These are phyloP conservation scores for Paralichthys olivaceus DNA, from an alignment of 2,113 vertebrate species.

Conservation along the genomic window DNA sequence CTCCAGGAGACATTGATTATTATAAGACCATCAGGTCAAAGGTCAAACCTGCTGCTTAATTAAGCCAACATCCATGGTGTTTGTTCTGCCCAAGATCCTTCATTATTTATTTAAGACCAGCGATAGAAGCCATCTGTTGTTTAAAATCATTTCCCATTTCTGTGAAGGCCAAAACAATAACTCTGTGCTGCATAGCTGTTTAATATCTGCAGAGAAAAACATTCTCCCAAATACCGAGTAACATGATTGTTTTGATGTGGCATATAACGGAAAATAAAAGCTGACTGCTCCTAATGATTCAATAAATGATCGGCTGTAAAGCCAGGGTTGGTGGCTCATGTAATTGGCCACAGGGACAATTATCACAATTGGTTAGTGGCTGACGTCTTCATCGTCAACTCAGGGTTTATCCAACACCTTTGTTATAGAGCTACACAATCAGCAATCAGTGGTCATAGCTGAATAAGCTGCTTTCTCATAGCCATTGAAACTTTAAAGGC, in stretches of 20 bases:
- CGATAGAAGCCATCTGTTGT: not conserved
- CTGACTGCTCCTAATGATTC: slow-evolving; percentile 52
- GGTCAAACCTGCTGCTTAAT: slow-evolving; percentile 4
- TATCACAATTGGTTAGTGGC: slow-evolving; percentile 50
- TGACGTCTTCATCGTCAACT: slow-evolving; percentile 53
- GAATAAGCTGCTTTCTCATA: slow-evolving; percentile 25
- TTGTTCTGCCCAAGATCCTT: not conserved
- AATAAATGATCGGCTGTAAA: slow-evolving; percentile 56
- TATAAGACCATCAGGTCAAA: not conserved
- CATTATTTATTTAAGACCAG: not conserved
- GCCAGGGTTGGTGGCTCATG: slow-evolving; percentile 46
- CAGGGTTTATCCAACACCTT: slow-evolving; percentile 43
- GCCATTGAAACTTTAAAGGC: slow-evolving; percentile 34
- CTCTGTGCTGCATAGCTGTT: not conserved
- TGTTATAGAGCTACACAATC: slow-evolving; percentile 33
- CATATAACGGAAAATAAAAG: slow-evolving; percentile 43
- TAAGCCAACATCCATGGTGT: not conserved
- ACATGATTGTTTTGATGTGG: slow-evolving; percentile 26
- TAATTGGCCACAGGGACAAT: slow-evolving; percentile 50
- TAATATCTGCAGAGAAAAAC: slow-evolving; percentile 1
- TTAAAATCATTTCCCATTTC: not conserved
- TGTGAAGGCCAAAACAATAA: not conserved
- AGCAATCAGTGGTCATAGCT: slow-evolving; percentile 32
- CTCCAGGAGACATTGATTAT: not conserved
- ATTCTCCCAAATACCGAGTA: not conserved